Percentiles rank a stretch among this genome's conserved stretches.
These are phyloP conservation scores for Drosophila carrolli DNA, from an alignment of 1,140 invertebrate genomes.

Conservation along the genomic window DNA sequence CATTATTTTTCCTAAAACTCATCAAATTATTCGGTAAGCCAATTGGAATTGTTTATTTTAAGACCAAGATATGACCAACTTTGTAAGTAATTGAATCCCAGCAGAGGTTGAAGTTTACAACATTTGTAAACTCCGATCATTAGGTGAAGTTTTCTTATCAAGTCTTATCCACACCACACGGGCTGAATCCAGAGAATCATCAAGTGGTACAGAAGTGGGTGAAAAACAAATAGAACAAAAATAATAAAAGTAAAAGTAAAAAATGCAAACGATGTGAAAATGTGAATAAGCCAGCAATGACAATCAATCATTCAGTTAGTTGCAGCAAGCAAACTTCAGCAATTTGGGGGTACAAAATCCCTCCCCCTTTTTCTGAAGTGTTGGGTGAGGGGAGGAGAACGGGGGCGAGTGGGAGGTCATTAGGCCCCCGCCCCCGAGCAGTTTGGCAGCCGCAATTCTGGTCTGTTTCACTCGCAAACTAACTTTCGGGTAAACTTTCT, in stretches of 20 bases:
- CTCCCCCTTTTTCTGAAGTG: slow-evolving; percentile 12
- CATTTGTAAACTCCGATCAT: slow-evolving; percentile 47
- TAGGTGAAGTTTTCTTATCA: slow-evolving; percentile 56
- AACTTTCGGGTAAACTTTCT: slow-evolving; percentile 76
- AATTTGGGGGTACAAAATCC: slow-evolving; percentile 42
- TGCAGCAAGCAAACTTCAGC: slow-evolving; percentile 64
- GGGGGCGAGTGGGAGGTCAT: slow-evolving; percentile 34
- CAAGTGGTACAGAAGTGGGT: slow-evolving; percentile 29
- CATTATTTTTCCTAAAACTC: not conserved
- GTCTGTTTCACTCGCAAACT: slow-evolving; percentile 70
- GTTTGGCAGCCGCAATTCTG: slow-evolving; percentile 67
- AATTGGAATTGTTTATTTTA: too few relatives aligned
- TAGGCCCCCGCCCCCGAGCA: slow-evolving; percentile 53
- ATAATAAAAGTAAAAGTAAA: slow-evolving; percentile 18
- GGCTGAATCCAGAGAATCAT: slow-evolving; percentile 21
- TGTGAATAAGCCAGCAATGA: slow-evolving; percentile 70
- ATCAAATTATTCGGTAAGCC: not conserved
- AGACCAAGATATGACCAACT: slow-evolving; percentile 3
- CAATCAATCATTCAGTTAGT: slow-evolving; percentile 76
- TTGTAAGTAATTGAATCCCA: slow-evolving; percentile 35
- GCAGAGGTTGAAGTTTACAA: slow-evolving; percentile 26
- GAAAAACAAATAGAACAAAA: slow-evolving; percentile 24
- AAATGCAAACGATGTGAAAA: slow-evolving; percentile 60
- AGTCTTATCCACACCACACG: slow-evolving; percentile 38
- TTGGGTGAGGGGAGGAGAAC: too few relatives aligned